phyloP scores from a whole-genome alignment of 2,888 invertebrate genomes.

The Metacarcinus magister region DNA sequence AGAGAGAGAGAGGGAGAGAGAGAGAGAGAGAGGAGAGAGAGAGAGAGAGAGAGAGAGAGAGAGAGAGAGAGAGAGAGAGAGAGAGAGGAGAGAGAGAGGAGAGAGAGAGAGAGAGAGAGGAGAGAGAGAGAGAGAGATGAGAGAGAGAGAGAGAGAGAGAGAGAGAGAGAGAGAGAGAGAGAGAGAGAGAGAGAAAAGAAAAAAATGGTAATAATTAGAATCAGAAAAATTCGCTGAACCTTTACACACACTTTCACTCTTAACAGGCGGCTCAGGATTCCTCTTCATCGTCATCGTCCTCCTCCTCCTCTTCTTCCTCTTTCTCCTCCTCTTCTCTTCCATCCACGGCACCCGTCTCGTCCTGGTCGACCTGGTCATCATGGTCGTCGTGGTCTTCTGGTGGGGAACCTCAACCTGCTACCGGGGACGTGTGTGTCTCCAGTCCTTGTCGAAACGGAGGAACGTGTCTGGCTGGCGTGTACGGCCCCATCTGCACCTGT shows the following conservation, averaged over 20 bases:
- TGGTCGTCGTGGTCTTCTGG: slow-evolving; percentile 46
- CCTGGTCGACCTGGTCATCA: slow-evolving; percentile 44
- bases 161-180: neutral
- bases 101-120: slow-evolving; percentile 2
- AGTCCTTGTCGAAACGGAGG: slow-evolving; percentile 78
- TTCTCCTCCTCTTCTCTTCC: neutral
- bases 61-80: slow-evolving; percentile 6
- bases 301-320: slow-evolving; percentile 51
- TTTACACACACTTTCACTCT: neutral
- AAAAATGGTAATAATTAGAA: neutral
- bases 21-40: slow-evolving; percentile 9
- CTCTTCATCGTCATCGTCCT: neutral
- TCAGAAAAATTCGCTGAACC: neutral
- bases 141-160: neutral
- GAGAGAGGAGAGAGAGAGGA: neutral
- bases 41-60: neutral
- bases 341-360: neutral
- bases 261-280: neutral
- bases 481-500: slow-evolving; percentile 79
- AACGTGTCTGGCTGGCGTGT: slow-evolving; percentile 72
- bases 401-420: neutral
- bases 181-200: neutral
- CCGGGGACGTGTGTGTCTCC: slow-evolving; percentile 62
- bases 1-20: neutral
- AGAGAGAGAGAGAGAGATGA: neutral